phyloP scores from a whole-genome alignment of 2,888 invertebrate species.

The Cinara cedri region DNA sequence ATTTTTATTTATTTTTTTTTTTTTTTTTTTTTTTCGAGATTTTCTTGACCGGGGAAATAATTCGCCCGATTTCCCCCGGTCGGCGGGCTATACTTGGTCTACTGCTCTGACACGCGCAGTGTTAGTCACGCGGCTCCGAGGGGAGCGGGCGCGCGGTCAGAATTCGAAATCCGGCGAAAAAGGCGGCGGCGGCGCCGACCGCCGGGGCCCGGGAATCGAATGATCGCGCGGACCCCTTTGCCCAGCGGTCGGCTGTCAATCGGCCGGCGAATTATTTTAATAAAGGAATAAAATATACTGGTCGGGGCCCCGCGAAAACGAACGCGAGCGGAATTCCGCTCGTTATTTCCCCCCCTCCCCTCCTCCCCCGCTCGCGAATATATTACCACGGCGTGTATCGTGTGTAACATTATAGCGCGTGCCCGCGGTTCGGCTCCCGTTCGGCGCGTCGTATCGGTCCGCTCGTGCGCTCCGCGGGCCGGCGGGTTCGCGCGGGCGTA shows the following conservation, averaged over 20 bases:
- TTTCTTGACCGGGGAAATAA: no score
- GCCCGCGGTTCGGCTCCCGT: neutral
- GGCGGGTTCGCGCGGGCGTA: no score
- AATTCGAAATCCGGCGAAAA: neutral
- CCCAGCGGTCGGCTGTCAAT: conserved; percentile 17
- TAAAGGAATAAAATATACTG: conserved; percentile 21
- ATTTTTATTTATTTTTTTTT: no score
- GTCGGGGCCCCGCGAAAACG: neutral
- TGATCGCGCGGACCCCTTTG: neutral
- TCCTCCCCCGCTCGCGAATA: no score
- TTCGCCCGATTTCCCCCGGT: no score
- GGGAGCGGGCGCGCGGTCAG: conserved; percentile 21
- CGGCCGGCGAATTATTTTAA: conserved; percentile 48
- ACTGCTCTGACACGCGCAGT: neutral
- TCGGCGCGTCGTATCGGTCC: neutral
- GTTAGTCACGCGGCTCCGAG: conserved; percentile 5
- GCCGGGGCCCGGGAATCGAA: conserved; percentile 35
- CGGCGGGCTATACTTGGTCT: neutral
- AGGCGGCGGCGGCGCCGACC: neutral
- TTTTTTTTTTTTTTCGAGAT: no score
- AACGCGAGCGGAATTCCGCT: neutral
- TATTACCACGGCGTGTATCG: no score
- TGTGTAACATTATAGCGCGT: neutral
- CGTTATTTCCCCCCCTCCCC: no score
- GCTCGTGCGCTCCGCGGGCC: no score